Evolutionary conservation across 2,888 invertebrate genomes (phyloP), one percentile per base, ranked within the genome.

Genomic region (Standfussiana lucernea): DNA sequence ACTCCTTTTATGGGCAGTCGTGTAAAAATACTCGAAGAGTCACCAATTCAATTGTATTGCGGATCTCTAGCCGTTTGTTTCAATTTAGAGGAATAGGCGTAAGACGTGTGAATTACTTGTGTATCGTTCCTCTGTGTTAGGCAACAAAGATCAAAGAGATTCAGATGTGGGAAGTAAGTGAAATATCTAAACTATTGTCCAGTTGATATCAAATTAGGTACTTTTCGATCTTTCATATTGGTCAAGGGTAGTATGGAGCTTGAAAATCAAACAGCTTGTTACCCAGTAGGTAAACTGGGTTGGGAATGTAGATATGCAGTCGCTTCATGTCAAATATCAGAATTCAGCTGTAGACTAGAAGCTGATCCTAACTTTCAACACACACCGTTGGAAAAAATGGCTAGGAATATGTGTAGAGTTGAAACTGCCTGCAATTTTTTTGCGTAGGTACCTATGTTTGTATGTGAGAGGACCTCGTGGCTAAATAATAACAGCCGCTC

Each of bases 81-180:
- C 64, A 64, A 64, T 64, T 64, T 40, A 64, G 40, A 28, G 40
- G n/a, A 28, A 64, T 64, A 64, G 64, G 28, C n/a, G 40, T 64
- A 40, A 64, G n/a, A 40, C 64, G 64, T 64, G n/a, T 40, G 28
- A 64, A 64, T 40, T 64, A 64, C 64, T 64, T 28, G 8, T 40
- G n/a, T 64, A 64, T 3, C 11, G 18, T 64, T 28, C 40, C 40
- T n/a, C 40, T 40, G 1, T 40, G 28, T 64, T 64, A n/a, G 13
- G 8, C 40, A 64, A 40, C 18, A 40, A 64, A 64, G 40, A n/a
- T 18, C 64, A 40, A 40, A 8, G 64, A 40, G n/a, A 40, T 40
- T 64, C 7, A 15, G 8, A n/a, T 64, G 32, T 15, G n/a, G 40
- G 40, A 64, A 40, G 11, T 15, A 15, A 15, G 24, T n/a, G 6